Evolutionary conservation across 2,113 vertebrate genomes (phyloP).

Genomic region (Rhombomys opimus): DNA sequence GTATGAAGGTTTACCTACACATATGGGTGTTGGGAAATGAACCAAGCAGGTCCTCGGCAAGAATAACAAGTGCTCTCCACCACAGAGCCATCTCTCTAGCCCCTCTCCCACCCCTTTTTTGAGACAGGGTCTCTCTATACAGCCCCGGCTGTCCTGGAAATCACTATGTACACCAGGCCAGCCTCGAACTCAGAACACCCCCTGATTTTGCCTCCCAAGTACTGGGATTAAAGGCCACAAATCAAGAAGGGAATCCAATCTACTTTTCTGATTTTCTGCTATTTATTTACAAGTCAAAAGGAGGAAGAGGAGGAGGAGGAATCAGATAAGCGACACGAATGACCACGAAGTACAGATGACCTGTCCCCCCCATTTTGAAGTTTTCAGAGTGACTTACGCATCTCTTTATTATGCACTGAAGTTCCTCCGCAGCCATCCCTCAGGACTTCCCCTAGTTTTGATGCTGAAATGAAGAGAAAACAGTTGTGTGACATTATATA

Average conservation of each 20-base stretch:
- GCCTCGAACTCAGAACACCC: neutral
- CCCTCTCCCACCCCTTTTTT: neutral
- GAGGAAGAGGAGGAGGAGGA: neutral
- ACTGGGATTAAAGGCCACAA: neutral
- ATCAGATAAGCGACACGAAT: conserved; percentile 54
- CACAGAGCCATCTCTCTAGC: neutral
- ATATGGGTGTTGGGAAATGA: neutral
- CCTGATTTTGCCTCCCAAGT: neutral
- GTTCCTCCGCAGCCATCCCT: conserved; percentile 94
- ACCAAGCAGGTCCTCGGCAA: neutral
- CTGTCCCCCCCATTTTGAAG: conserved; percentile 4
- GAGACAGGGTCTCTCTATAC: neutral
- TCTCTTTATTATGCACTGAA: conserved; percentile 94
- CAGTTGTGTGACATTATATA: neutral
- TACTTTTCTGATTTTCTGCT: neutral
- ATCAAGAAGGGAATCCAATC: conserved; percentile 21
- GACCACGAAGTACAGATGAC: conserved; percentile 42
- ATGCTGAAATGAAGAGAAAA: conserved; percentile 68
- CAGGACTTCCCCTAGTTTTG: conserved; percentile 51
- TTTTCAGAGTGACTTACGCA: conserved; percentile 91
- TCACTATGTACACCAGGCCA: neutral
- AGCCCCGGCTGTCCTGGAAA: neutral
- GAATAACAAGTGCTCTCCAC: neutral
- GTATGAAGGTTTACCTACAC: no score
- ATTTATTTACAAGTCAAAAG: conserved; percentile 54